Evolutionary conservation across 2,888 invertebrate species (phyloP), one percentile per base, ranked within the genome.

Genomic region (Amiota communis): DNA sequence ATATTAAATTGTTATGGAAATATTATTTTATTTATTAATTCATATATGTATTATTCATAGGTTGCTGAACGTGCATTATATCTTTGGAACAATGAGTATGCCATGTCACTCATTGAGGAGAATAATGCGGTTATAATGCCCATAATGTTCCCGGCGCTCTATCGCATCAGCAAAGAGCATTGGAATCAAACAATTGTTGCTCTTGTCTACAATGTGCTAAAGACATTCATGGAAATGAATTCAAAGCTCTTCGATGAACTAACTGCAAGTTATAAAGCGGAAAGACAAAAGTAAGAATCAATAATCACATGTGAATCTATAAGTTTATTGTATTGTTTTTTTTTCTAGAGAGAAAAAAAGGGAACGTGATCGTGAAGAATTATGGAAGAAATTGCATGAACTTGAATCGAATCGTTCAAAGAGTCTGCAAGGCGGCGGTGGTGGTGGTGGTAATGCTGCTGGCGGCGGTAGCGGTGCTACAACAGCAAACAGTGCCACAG

Each of bases 201-300:
- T 72, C 93, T 98, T 85, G 97, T 98, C 86, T 98, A 98, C 91
- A 98, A 98, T 91, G 97, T 97, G 88, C 93, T 97, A 87, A 98
- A 97, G 91, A 95, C 97, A 80, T 97, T 98, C 91, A 97, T 97
- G 97, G 97, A 97, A 91, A 97, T 98, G 97, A 97, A 97, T 91
- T 96, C 96, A 89, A 97, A 96, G 91, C 92, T 98, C 84, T 97
- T 98, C 90, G 97, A 98, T 91, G 97, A 97, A 81, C 93, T 99
- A 90, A 97, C 99, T 88, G 95, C 98, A 88, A 97, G 97, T 91
- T 99, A 99, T 92, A 99, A 99, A 92, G 96, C 97, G 88, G 99
- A 99, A 92, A 92, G 98, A 91, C 98, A 98, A 93, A 98, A 98
- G 99, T 99, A 91, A 93, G 95, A 75, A 67, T 53, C 9, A 17